phyloP scores from a whole-genome alignment of 2,888 invertebrate species.

The Harpagoxenus sublaevis region DNA sequence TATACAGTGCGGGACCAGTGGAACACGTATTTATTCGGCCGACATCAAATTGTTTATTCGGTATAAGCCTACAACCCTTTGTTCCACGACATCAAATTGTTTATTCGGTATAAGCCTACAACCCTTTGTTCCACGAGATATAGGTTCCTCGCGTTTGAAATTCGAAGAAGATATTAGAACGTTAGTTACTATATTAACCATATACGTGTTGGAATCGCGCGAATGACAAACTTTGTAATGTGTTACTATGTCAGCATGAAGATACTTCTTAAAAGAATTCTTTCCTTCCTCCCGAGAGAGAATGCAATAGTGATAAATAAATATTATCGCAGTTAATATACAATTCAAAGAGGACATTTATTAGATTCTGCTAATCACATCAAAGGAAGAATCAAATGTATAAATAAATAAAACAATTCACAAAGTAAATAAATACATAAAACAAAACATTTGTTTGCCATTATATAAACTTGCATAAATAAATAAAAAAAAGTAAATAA shows the following conservation, averaged over 20 bases:
- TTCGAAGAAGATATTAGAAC: background rate
- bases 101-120: background rate
- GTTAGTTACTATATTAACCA: background rate
- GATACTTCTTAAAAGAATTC: background rate
- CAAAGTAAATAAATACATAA: background rate
- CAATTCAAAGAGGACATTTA: background rate
- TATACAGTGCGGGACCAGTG: slow-evolving; percentile 26
- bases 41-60: slow-evolving; percentile 64
- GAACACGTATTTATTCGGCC: slow-evolving; percentile 61
- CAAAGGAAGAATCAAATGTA: background rate
- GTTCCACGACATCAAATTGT: background rate
- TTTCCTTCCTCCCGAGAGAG: background rate
- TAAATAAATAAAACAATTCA: background rate
- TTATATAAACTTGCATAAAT: background rate
- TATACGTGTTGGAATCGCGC: background rate
- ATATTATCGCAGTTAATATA: background rate
- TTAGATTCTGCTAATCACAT: background rate
- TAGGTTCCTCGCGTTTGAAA: background rate
- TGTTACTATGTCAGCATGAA: background rate
- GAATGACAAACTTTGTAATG: background rate
- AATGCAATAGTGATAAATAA: background rate
- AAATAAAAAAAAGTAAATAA: background rate
- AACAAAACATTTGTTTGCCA: background rate
- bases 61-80: slow-evolving; percentile 13
- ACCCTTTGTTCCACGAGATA: background rate